Conservation (phyloP, 1,140 invertebrate species). For the Atta cephalotes region DNA sequence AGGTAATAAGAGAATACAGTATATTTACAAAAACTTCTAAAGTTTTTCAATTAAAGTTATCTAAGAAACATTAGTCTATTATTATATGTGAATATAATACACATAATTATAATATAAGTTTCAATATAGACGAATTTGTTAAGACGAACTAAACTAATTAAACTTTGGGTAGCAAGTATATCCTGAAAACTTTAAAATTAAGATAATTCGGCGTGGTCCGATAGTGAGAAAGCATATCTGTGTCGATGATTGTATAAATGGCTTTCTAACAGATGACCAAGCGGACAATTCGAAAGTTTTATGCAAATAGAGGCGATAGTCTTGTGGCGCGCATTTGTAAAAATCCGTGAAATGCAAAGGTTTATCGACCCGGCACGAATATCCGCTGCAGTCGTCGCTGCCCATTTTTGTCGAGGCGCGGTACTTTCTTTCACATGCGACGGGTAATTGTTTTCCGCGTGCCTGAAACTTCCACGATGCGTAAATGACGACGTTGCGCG, state of each 20-base stretch:
- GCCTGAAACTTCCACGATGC: constrained; percentile 40
- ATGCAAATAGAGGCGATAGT: constrained; percentile 67
- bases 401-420: constrained; percentile 21
- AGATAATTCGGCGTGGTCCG: constrained; percentile 12
- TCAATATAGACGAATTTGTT: not conserved
- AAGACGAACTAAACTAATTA: not conserved
- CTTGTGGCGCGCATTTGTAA: constrained; percentile 38
- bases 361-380: constrained; percentile 43
- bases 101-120: not conserved
- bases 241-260: constrained; percentile 38
- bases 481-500: constrained; percentile 38
- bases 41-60: not conserved
- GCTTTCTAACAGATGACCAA: constrained; percentile 65
- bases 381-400: not conserved
- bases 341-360: constrained; percentile 37
- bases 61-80: not conserved
- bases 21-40: not conserved
- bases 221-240: constrained; percentile 9
- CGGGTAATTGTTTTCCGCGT: constrained; percentile 44
- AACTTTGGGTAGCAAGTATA: not conserved
- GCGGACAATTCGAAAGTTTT: constrained; percentile 70
- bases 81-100: no score
- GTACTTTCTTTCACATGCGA: constrained; percentile 63
- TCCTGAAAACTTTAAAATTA: not conserved
- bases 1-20: no score